Evolutionary conservation across 92 coral and sea anemone species (phyloP), one percentile per base, ranked within the genome.

Genomic region (Epizoanthus scotinus): DNA sequence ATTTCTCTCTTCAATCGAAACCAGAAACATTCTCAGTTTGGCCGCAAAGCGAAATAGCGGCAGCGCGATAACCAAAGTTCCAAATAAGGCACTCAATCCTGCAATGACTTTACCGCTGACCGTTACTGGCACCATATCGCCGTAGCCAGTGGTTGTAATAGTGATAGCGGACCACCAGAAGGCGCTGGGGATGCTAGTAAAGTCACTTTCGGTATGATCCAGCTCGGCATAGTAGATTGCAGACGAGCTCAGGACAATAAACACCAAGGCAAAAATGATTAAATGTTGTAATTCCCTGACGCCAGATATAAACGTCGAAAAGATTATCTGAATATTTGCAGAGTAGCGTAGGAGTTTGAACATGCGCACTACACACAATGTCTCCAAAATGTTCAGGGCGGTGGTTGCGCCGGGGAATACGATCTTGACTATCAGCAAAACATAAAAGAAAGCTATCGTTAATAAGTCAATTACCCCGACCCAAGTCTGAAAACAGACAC

Each of bases 161-260:
- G 97, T 92, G 0, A 92, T 86, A 50, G 90, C 86, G 0, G 97
- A 88, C 97, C 97, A 92, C 97, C 97, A 92, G 88, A 92, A 92
- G 0, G 94, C 85, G 77, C 86, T 90, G 1, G 97, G 97, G 3
- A 92, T 83, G 78, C 97, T 92, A 6, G 82, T 21, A 83, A 92
- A 92, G 25, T 65, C 66, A 26, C 79, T 84, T 7, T 83, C 79
- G 14, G 49, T 64, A 10, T 83, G 71, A 25, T 83, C 86, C 2
- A 65, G 56, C 57, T 92, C 97, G 52, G 90, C 94, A 65, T 68
- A 83, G 67, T 78, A 91, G 0, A 92, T 84, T 26, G 92, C 91
- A 52, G 91, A 90, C 1, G 97, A 91, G 31, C 90, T 88, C 8
- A 92, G 25, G 40, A 92, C 74, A 31, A 87, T 78, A 61, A 90